Percentiles rank a stretch among this genome's conserved stretches.
These are phyloP conservation scores for Ostrea denselamellosa DNA, from an alignment of 1,140 invertebrate genomes.

Conservation along the genomic window DNA sequence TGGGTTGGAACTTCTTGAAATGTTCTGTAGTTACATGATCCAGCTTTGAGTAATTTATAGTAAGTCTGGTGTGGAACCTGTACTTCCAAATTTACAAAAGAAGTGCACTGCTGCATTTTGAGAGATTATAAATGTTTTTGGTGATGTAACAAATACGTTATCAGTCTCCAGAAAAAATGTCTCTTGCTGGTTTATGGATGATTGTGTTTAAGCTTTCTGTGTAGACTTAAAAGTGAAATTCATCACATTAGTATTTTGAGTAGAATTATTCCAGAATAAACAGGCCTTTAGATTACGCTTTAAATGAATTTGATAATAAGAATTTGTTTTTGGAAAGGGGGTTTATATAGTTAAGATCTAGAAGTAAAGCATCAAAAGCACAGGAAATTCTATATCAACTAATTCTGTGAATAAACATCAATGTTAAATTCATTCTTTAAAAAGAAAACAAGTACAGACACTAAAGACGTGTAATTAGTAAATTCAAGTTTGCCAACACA, in stretches of 20 bases:
- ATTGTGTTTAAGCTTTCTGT: neutral
- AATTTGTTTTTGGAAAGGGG: neutral
- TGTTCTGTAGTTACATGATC: slow-evolving; percentile 1
- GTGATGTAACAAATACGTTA: slow-evolving; percentile 22
- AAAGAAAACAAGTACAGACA: neutral
- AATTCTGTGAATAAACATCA: neutral
- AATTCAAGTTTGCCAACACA: neutral
- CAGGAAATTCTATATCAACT: neutral
- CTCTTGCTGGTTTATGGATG: slow-evolving; percentile 1
- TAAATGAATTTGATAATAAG: neutral
- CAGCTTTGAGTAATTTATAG: slow-evolving; percentile 10
- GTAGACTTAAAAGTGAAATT: slow-evolving; percentile 15
- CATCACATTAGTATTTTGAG: neutral
- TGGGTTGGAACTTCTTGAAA: slow-evolving; percentile 29
- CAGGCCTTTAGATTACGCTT: neutral
- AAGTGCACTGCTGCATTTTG: slow-evolving; percentile 26
- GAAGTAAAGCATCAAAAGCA: neutral
- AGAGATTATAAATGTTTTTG: slow-evolving; percentile 1
- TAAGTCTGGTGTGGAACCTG: slow-evolving; percentile 16
- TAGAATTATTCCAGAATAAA: neutral
- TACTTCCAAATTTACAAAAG: slow-evolving; percentile 33
- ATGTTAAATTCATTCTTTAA: neutral
- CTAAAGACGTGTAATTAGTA: neutral
- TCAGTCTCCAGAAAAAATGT: neutral
- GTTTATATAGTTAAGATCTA: neutral